Percentiles rank a stretch among this genome's conserved stretches.
Evolutionary conservation across 37 sponge, comb jelly and placozoan genomes (phyloP).

Genomic region (Halichondria panicea): DNA sequence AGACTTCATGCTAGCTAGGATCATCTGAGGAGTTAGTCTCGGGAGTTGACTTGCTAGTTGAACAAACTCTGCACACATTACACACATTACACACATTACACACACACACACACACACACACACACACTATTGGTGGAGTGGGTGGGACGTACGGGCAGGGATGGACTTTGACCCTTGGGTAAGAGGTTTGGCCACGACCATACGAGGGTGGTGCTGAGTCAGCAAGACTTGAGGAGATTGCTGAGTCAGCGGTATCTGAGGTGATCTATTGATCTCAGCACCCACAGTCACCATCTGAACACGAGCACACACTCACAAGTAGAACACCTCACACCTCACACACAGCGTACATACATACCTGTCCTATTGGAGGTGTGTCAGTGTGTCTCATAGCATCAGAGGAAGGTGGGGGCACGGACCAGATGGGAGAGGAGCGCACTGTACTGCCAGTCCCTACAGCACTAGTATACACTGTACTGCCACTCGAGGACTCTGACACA

Average conservation of each 20-base stretch:
- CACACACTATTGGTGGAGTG: background rate
- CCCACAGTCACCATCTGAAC: conserved; percentile 26
- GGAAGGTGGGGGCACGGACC: conserved; percentile 18
- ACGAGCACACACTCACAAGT: background rate
- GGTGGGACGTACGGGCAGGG: background rate
- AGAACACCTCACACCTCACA: background rate
- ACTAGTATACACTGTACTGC: too few species aligned
- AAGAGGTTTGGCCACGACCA: conserved; percentile 14
- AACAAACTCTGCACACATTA: background rate
- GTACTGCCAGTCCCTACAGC: too few species aligned
- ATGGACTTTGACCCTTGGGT: background rate
- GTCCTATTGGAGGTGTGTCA: conserved; percentile 20
- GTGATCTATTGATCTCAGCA: background rate
- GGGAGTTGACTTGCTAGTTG: conserved; percentile 29
- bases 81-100: background rate
- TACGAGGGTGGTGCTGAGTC: background rate
- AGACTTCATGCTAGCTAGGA: conserved; percentile 37
- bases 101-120: background rate
- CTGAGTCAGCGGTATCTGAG: background rate
- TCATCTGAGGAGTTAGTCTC: conserved; percentile 39
- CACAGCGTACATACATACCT: conserved; percentile 6
- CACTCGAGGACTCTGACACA: too few species aligned
- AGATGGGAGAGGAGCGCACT: conserved; percentile 33
- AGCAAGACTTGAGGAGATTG: background rate
- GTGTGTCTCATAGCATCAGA: background rate